Conservation (phyloP, 2,113 vertebrate genomes). For the Gila orcuttii region DNA sequence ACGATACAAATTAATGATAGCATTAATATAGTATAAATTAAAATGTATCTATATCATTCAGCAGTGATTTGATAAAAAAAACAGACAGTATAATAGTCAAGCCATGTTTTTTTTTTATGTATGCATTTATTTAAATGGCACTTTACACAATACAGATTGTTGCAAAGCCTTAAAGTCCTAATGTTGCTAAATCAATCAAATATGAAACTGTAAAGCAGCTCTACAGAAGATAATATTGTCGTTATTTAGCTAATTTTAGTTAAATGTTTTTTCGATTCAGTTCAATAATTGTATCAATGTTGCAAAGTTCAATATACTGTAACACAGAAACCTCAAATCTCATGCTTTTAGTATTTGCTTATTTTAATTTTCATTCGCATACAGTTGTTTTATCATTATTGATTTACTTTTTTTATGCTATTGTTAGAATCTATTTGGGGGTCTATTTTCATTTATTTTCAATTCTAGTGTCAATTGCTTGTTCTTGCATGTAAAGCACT, state of each 20-base stretch:
- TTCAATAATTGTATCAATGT: not conserved
- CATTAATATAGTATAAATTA: not conserved
- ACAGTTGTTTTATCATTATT: too few species aligned
- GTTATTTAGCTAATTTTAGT: not conserved
- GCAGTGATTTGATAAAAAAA: not conserved
- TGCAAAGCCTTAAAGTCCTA: not conserved
- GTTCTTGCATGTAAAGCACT: too few species aligned
- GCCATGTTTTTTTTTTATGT: not conserved
- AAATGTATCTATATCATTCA: not conserved
- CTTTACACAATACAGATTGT: not conserved
- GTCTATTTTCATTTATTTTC: too few species aligned
- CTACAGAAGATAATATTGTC: not conserved
- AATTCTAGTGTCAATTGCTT: too few species aligned
- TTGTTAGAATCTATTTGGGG: too few species aligned
- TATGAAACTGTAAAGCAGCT: not conserved
- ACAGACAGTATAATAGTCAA: not conserved
- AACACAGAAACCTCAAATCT: too few species aligned
- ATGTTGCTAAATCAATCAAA: not conserved
- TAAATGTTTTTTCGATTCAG: not conserved
- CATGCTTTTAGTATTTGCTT: too few species aligned
- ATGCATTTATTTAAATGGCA: too few species aligned
- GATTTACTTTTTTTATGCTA: too few species aligned
- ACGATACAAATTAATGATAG: not conserved
- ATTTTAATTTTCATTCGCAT: too few species aligned
- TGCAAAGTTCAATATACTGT: not conserved